Conservation (phyloP, 2,113 vertebrate species). For the Saccopteryx bilineata region DNA sequence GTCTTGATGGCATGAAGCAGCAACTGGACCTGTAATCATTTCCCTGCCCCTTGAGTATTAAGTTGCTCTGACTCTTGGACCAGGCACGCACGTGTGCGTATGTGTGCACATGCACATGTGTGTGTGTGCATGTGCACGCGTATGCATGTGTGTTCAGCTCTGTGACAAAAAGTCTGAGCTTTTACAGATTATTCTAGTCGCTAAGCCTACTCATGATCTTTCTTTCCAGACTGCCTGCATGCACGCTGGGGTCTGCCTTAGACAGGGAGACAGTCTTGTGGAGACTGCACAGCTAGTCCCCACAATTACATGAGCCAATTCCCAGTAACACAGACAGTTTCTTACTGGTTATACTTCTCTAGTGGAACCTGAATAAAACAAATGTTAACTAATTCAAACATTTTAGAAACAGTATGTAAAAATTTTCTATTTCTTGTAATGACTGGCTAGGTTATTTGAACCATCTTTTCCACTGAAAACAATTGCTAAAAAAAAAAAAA, state of each 20-base stretch:
- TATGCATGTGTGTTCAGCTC: not conserved
- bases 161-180: not conserved
- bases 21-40: not conserved
- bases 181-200: not conserved
- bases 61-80: not conserved
- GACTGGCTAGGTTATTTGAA: not conserved
- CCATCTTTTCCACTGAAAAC: not conserved
- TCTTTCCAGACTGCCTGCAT: not conserved
- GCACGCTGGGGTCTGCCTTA: not conserved
- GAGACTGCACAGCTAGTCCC: not conserved
- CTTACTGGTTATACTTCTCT: not conserved
- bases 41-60: not conserved
- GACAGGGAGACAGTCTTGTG: not conserved
- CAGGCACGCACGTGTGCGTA: too few species aligned
- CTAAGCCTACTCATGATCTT: not conserved
- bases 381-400: not conserved
- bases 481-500: not conserved
- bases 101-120: too few species aligned
- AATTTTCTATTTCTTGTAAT: conserved; percentile 9
- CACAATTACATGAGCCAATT: not conserved
- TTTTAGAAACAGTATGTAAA: not conserved
- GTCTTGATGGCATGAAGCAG: not conserved
- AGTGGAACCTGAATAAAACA: not conserved
- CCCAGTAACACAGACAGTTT: not conserved
- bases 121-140: not conserved